A percentile compares a stretch with the other conserved stretches of the same genome.
Conservation (phyloP, 2,797 vertebrate genomes). For the Neopelma chrysocephalum region DNA sequence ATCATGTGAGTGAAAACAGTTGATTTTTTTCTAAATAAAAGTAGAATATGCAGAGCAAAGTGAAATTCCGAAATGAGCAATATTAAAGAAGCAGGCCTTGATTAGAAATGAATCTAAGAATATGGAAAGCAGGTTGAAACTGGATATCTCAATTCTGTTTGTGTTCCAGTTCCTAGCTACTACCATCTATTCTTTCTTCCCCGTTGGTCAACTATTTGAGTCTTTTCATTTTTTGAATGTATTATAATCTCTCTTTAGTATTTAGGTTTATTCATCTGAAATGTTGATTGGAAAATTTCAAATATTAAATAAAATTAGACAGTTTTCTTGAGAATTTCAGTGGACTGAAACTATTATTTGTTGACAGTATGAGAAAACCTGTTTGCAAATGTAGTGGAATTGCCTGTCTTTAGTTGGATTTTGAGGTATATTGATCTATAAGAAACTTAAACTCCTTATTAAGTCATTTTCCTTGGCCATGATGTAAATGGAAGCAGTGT, state of each 20-base stretch:
- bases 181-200: background rate
- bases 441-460: background rate
- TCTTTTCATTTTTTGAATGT: background rate
- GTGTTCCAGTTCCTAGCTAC: background rate
- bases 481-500: background rate
- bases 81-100: background rate
- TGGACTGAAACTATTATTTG: background rate
- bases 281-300: background rate
- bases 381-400: background rate
- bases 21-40: background rate
- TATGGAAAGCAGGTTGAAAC: background rate
- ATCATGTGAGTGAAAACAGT: background rate
- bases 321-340: background rate
- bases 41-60: background rate
- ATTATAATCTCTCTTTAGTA: background rate
- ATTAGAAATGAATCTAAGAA: background rate
- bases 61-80: rapidly evolving
- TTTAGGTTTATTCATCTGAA: background rate
- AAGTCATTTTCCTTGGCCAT: background rate
- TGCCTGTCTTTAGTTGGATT: background rate
- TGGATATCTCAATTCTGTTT: background rate
- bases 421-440: background rate
- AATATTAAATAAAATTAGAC: background rate
- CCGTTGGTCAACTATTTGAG: background rate
- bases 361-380: background rate